Conservation (phyloP, 1,140 invertebrate genomes). For the Sycophaga agraensis region DNA sequence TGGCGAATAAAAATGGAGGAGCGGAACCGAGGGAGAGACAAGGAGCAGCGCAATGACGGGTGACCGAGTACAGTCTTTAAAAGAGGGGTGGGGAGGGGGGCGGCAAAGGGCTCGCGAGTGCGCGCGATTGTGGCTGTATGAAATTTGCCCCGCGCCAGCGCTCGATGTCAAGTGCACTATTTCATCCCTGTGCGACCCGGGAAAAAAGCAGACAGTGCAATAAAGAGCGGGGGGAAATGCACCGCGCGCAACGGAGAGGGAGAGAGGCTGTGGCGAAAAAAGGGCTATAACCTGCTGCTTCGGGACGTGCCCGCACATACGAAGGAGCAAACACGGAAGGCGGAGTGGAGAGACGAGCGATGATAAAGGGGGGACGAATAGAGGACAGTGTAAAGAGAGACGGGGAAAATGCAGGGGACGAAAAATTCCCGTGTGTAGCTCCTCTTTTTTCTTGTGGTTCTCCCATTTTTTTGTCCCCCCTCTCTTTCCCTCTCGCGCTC, state of each 20-base stretch:
- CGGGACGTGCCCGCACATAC: background rate
- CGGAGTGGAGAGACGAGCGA: background rate
- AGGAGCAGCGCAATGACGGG: too few relatives aligned
- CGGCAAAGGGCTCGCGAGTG: too few relatives aligned
- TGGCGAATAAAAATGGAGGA: too few relatives aligned
- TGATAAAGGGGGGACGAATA: background rate
- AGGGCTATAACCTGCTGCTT: conserved; percentile 15
- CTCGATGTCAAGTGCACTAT: conserved; percentile 1
- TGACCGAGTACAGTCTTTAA: too few relatives aligned
- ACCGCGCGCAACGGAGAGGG: too few relatives aligned
- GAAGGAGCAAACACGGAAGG: background rate
- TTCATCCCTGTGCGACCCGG: conserved; percentile 1
- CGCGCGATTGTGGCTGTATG: conserved; percentile 11
- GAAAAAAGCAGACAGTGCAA: conserved; percentile 11
- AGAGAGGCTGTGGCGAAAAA: background rate
- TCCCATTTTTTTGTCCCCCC: too few relatives aligned
- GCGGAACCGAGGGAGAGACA: too few relatives aligned
- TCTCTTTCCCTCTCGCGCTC: too few relatives aligned
- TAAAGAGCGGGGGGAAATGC: conserved; percentile 6
- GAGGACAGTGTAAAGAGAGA: background rate
- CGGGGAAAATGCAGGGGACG: background rate
- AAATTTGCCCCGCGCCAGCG: conserved; percentile 7
- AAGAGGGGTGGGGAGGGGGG: too few relatives aligned
- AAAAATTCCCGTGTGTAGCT: too few relatives aligned
- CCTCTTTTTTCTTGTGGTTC: too few relatives aligned